These are phyloP conservation scores for Coboldia fuscipes DNA, from an alignment of 1,140 invertebrate genomes.

Conservation along the genomic window DNA sequence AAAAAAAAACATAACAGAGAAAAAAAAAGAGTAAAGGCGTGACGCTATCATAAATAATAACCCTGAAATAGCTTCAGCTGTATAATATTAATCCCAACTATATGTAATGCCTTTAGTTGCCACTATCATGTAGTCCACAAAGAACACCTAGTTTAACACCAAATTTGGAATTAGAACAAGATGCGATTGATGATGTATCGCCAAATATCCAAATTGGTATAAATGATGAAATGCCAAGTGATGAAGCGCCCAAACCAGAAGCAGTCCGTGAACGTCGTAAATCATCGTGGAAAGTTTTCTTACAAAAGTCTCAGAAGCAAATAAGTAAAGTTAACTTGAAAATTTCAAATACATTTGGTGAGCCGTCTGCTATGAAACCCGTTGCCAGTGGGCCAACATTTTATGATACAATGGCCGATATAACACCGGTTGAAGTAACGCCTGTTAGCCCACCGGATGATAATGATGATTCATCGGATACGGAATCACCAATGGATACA, in stretches of 20 bases:
- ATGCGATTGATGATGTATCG: too few relatives aligned
- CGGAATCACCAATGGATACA: not conserved
- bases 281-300: slow-evolving; percentile 43
- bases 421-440: slow-evolving; percentile 17
- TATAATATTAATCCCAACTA: too few relatives aligned
- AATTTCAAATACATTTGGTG: slow-evolving; percentile 35
- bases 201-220: too few relatives aligned
- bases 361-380: slow-evolving; percentile 8
- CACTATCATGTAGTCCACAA: not conserved
- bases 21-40: too few relatives aligned
- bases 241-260: slow-evolving; percentile 9
- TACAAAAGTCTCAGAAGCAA: slow-evolving; percentile 59
- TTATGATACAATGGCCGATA: slow-evolving; percentile 22
- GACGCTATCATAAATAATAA: too few relatives aligned
- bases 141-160: not conserved
- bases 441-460: slow-evolving; percentile 1
- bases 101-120: slow-evolving; percentile 1
- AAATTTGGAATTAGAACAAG: not conserved
- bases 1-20: too few relatives aligned
- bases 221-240: slow-evolving; percentile 6
- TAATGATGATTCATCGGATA: not conserved
- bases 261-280: slow-evolving; percentile 23
- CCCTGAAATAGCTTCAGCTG: too few relatives aligned
- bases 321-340: slow-evolving; percentile 60
- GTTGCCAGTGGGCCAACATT: slow-evolving; percentile 20